These are phyloP conservation scores for Drosophila varians DNA, from an alignment of 1,140 invertebrate genomes.

Conservation along the genomic window DNA sequence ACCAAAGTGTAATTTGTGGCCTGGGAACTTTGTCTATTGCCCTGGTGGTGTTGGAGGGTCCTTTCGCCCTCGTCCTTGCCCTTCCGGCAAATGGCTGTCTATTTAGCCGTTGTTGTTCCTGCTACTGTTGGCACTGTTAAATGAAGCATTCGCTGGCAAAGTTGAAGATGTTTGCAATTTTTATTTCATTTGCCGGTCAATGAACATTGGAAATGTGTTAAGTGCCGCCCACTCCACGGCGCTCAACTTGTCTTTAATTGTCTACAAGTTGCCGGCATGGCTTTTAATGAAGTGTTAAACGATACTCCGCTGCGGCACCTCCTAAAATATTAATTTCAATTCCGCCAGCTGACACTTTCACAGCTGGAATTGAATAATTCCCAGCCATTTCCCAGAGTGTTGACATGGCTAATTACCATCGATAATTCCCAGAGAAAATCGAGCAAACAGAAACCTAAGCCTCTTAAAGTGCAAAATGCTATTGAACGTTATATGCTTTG, in stretches of 20 bases:
- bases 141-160: slow-evolving; percentile 71
- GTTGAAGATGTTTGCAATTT: slow-evolving; percentile 78
- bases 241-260: slow-evolving; percentile 65
- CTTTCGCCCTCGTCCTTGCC: slow-evolving; percentile 2
- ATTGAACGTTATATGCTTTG: slow-evolving; percentile 5
- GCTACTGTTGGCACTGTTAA: slow-evolving; percentile 59
- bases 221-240: slow-evolving; percentile 35
- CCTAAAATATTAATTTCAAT: slow-evolving; percentile 50
- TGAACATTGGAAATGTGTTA: slow-evolving; percentile 79
- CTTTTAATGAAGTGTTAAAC: slow-evolving; percentile 78
- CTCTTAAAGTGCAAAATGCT: slow-evolving; percentile 12
- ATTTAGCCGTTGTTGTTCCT: background rate
- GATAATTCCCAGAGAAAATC: slow-evolving; percentile 19
- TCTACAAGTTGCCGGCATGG: slow-evolving; percentile 71
- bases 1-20: slow-evolving; percentile 77
- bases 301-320: slow-evolving; percentile 1
- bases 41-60: slow-evolving; percentile 31
- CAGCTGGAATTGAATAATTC: slow-evolving; percentile 37
- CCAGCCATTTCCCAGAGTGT: slow-evolving; percentile 21
- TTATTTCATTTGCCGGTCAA: slow-evolving; percentile 80
- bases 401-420: slow-evolving; percentile 43
- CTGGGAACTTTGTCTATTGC: slow-evolving; percentile 77
- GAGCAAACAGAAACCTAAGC: slow-evolving; percentile 23
- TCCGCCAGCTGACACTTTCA: slow-evolving; percentile 42
- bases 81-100: slow-evolving; percentile 1